Conservation (phyloP, 2,113 vertebrate genomes). For the Pollachius pollachius region DNA sequence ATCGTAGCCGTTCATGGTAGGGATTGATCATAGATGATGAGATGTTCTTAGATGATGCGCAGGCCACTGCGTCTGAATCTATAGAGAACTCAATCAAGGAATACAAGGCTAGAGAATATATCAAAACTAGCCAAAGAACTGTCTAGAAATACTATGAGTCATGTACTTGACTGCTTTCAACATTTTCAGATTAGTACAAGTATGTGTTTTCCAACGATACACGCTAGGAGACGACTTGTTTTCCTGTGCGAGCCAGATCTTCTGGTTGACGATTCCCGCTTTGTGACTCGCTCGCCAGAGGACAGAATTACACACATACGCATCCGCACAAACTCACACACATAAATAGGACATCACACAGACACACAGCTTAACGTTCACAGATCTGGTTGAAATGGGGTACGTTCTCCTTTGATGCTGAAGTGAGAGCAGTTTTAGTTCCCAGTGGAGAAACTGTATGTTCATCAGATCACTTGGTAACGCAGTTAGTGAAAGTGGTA, state of each 20-base stretch:
- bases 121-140: conserved; percentile 58
- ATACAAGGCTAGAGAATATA: conserved; percentile 65
- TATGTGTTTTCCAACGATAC: conserved; percentile 57
- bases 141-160: conserved; percentile 58
- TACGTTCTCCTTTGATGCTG: conserved; percentile 63
- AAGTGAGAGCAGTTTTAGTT: conserved; percentile 66
- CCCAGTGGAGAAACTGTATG: conserved; percentile 60
- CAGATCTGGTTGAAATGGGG: conserved; percentile 48
- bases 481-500: conserved; percentile 23
- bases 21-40: conserved; percentile 25
- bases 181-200: conserved; percentile 65
- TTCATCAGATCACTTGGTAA: conserved; percentile 63
- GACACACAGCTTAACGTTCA: conserved; percentile 15
- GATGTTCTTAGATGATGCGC: conserved; percentile 53
- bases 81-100: conserved; percentile 56
- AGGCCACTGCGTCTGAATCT: conserved; percentile 46
- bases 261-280: conserved; percentile 53
- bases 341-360: conserved; percentile 3
- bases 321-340: not conserved
- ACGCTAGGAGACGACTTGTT: conserved; percentile 51
- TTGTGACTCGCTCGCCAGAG: conserved; percentile 56
- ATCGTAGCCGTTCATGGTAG: conserved; percentile 41
- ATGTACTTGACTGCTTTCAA: conserved; percentile 62
- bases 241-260: conserved; percentile 55
- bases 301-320: conserved; percentile 24